Base-by-base conservation (phyloP, 1,140 invertebrate genomes). In the Octopus bimaculoides region DNA sequence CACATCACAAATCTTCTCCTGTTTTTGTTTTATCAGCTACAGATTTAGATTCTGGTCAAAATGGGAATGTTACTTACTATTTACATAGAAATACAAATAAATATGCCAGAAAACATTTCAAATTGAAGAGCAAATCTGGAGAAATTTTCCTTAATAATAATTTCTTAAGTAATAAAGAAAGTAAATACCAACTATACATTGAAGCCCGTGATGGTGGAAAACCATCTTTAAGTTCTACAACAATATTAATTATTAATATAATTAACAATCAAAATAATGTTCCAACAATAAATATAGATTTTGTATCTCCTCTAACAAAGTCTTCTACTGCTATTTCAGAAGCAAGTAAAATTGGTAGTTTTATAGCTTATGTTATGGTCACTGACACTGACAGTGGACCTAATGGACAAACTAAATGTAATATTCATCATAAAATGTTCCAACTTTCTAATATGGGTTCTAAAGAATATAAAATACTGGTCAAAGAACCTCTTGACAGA, bases 261-360 rank as follows among this genome's bases (percentile, higher is more conserved):
- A 17, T 69, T 69, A 69, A 69, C 14, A 69, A 14, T 10, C 8
- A 69, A 6, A 69, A 69, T 14, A 69, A 20, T n/a, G 17, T 5
- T 5, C 66, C 66, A 69, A 69, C 17, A n/a, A 69, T 69, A 69
- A n/a, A n/a, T 69, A 20, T 69, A 20, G 26, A 14, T 69, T 69
- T 69, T 17, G 26, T 69, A 20, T 69, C 66, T 69, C 17, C 17
- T 1, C 5, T 20, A 69, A 69, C 84, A 53, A 81, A 82, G 41
- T 84, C 83, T 54, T 80, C 80, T 56, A 90, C 89, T 73, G 94
- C 92, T 54, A 95, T 98, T 4, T 93, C 93, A 82, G 97, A 98
- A 89, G 97, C 97, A 88, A 95, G 96, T 86, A 93, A 95, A 0
- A 92, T 94, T 8, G 96, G 96, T 17, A 96, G 94, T 0, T 94